Evolutionary conservation across 2,888 invertebrate species (phyloP), one percentile per base, ranked within the genome.

Genomic region (Norana najaformis): DNA sequence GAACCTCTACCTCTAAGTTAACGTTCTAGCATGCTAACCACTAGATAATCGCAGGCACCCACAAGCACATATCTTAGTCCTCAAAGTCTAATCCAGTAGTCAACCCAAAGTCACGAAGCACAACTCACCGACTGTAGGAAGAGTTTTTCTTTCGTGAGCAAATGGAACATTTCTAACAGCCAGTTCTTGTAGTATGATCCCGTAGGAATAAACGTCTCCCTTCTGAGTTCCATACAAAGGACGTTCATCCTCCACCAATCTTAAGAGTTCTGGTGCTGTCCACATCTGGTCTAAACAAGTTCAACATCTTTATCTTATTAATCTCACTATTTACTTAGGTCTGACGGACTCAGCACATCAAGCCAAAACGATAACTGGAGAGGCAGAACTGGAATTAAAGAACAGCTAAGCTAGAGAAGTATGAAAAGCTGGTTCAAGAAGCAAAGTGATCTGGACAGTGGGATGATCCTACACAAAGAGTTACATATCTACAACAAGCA

Each of bases 241-340:
- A 36, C 88, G 39, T 89, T 53, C 89, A 39, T 34, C 30, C 20
- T 53, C 41, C 8, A 47, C 20, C 13, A 53, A 47, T 47, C 89
- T 90, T 53, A 91, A 20, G n/a, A 90, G 82, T 83, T 91, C 91
- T n/a, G 91, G 91, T 13, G 91, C 91, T n/a, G 88, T 91, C 91
- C 91, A 91, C n/a, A 91, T 53, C 82, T 88, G 89, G 35, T 90
- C 90, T 88, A 69, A 69, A 30, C 30, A n/a, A 69, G n/a, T 69
- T 8, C 69, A 69, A 6, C 3, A 69, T 69, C 69, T 69, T 47
- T 16, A 47, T 18, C n/a, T n/a, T 69, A 69, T 30, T 8, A 69
- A 69, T n/a, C 16, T n/a, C 30, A n/a, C 6, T 69, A 30, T n/a
- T 30, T n/a, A 69, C 30, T n/a, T n/a, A 69, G 0, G 69, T 13